Evolutionary conservation across 2,888 invertebrate genomes (phyloP).

Genomic region (Ormyrus thymus): DNA sequence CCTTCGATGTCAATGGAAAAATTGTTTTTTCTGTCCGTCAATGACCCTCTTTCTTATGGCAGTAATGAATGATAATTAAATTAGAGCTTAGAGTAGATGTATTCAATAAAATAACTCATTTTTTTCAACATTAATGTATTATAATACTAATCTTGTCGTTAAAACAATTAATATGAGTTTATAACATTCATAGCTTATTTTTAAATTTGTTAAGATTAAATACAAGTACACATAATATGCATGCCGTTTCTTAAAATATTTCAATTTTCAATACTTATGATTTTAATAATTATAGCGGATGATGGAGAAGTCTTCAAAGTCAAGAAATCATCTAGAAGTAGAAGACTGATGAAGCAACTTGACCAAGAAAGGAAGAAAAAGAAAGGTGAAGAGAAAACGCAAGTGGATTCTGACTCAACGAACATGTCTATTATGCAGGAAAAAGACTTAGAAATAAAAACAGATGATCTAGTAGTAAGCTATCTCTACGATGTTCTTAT

Average conservation of each 20-base stretch:
- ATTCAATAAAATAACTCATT: too few relatives aligned
- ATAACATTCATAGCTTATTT: conserved; percentile 21
- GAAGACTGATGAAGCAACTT: conserved; percentile 88
- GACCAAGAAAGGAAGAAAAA: conserved; percentile 85
- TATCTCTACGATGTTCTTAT: conserved; percentile 73
- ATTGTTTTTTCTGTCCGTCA: too few relatives aligned
- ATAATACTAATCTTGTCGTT: conserved; percentile 3
- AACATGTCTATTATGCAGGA: conserved; percentile 75
- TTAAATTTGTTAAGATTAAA: not conserved
- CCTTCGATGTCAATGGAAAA: too few relatives aligned
- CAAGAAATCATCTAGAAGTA: conserved; percentile 95
- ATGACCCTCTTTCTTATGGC: too few relatives aligned
- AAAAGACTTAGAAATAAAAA: conserved; percentile 82
- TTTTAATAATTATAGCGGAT: conserved; percentile 78
- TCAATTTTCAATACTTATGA: not conserved
- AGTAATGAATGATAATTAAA: too few relatives aligned
- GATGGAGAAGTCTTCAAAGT: conserved; percentile 94
- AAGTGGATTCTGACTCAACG: conserved; percentile 72
- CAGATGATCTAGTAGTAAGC: conserved; percentile 83
- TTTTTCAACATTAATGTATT: not conserved
- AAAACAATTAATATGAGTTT: conserved; percentile 6
- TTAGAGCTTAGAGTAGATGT: too few relatives aligned
- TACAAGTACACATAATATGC: not conserved
- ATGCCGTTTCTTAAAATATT: not conserved
- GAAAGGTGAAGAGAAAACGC: conserved; percentile 76